Percentiles rank a stretch among this genome's conserved stretches.
Conservation (phyloP, 2,888 invertebrate genomes). For the Tiliacea aurago region DNA sequence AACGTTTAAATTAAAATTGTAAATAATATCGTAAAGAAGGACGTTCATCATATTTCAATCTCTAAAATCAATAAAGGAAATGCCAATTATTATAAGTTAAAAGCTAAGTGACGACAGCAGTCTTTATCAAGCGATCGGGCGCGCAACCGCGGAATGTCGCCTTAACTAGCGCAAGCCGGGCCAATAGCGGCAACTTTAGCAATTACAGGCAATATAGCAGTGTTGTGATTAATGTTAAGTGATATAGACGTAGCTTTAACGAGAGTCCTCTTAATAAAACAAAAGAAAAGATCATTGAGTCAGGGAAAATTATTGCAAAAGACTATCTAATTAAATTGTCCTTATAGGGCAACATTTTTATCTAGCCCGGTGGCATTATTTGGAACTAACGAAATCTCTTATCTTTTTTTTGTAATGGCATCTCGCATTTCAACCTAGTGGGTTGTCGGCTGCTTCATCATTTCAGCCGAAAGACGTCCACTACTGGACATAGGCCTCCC, state of each 20-base stretch:
- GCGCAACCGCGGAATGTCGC: conserved; percentile 45
- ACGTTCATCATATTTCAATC: background rate
- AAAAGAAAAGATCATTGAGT: background rate
- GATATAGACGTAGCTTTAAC: conserved; percentile 9
- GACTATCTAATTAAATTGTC: no score
- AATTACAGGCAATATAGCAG: conserved; percentile 28
- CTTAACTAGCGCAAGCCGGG: conserved; percentile 37
- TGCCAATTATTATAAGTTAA: conserved; percentile 6
- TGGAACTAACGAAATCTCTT: background rate
- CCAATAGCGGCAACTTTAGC: conserved; percentile 47
- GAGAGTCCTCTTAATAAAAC: background rate
- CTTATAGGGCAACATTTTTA: background rate
- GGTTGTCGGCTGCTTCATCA: no score
- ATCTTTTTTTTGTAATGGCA: no score
- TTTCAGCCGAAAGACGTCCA: no score
- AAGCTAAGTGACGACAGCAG: conserved; percentile 25
- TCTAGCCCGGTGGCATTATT: background rate
- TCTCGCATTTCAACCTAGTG: no score
- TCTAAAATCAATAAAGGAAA: conserved; percentile 18
- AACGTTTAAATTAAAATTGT: background rate
- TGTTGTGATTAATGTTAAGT: conserved; percentile 39
- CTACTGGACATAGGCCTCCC: no score
- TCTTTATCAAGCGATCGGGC: conserved; percentile 44
- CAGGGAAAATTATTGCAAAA: no score
- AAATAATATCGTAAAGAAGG: background rate